Conservation (phyloP, 1,140 invertebrate species). For the Cotesia vestalis region DNA sequence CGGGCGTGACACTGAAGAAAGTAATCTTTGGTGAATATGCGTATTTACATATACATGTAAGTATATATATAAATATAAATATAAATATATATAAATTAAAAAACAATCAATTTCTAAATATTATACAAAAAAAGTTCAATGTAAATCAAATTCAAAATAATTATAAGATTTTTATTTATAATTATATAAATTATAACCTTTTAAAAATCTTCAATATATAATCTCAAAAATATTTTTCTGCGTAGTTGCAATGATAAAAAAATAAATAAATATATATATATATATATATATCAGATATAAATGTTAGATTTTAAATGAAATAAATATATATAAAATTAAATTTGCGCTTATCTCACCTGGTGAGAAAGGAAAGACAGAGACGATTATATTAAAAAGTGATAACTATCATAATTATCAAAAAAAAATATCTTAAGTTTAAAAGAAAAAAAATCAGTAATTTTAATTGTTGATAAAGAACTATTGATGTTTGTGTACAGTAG, state of each 20-base stretch:
- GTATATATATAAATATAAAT: constrained; percentile 22
- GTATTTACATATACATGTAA: no score
- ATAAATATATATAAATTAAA: constrained; percentile 34
- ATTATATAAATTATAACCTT: no score
- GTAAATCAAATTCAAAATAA: no score
- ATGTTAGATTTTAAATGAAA: constrained; percentile 2
- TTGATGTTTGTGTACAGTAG: constrained; percentile 26
- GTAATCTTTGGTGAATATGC: constrained; percentile 32
- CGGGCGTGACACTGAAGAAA: constrained; percentile 23
- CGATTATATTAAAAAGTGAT: neutral
- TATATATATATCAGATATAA: no score
- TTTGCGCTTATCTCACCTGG: constrained; percentile 30
- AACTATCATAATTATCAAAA: no score
- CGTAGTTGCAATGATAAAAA: neutral
- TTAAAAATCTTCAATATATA: neutral
- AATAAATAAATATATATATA: no score
- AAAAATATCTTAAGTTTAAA: no score
- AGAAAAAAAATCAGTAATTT: neutral
- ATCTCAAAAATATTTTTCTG: constrained; percentile 12
- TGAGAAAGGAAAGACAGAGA: constrained; percentile 18
- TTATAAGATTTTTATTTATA: no score
- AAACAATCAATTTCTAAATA: constrained; percentile 42
- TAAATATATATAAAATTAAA: constrained; percentile 20
- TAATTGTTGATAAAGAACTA: neutral
- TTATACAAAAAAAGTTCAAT: constrained; percentile 41